A percentile compares a stretch with the other conserved stretches of the same genome.
phyloP scores from a whole-genome alignment of 2,888 invertebrate species.

The Drosophila maculinotata region DNA sequence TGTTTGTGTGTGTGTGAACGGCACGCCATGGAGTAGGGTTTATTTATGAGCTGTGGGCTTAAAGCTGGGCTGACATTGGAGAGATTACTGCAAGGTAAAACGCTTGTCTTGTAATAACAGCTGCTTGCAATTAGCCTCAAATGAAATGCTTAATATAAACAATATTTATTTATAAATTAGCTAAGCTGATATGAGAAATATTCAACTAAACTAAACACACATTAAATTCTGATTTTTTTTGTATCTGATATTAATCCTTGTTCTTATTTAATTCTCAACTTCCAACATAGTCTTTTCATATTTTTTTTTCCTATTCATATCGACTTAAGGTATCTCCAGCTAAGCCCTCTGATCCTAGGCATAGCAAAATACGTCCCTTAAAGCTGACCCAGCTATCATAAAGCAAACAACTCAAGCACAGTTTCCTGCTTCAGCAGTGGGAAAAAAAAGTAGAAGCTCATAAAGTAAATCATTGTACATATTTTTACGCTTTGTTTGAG shows the following conservation, averaged over 20 bases:
- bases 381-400: not conserved
- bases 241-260: too few species aligned
- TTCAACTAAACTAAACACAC: too few species aligned
- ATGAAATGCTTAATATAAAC: conserved; percentile 3
- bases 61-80: conserved; percentile 23
- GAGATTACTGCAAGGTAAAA: conserved; percentile 48
- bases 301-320: too few species aligned
- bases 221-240: too few species aligned
- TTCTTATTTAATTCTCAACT: too few species aligned
- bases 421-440: not conserved
- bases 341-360: too few species aligned
- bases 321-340: too few species aligned
- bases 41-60: conserved; percentile 42
- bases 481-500: conserved; percentile 15
- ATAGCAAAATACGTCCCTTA: not conserved
- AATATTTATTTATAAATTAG: not conserved
- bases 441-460: not conserved
- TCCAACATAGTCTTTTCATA: too few species aligned
- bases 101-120: conserved; percentile 24
- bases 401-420: not conserved
- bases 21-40: conserved; percentile 14
- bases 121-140: conserved; percentile 17
- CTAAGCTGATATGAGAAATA: not conserved
- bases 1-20: conserved; percentile 16
- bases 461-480: conserved; percentile 14